Percentiles rank a stretch among this genome's conserved stretches.
These are phyloP conservation scores for Parelbella ahira DNA, from an alignment of 2,888 invertebrate species.

Conservation along the genomic window DNA sequence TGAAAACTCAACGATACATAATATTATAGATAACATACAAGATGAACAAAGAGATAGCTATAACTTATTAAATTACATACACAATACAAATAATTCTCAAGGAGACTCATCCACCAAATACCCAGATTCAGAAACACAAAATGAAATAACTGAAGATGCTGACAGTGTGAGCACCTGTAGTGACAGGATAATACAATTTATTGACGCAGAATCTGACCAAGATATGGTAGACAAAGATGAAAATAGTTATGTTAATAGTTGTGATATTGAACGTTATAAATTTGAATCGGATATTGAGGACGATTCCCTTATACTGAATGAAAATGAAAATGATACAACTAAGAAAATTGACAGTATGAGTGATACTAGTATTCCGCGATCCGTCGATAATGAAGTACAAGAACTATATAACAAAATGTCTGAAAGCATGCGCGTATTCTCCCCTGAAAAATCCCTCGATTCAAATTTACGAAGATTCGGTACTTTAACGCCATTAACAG, in stretches of 20 bases:
- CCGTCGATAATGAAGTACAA: slow-evolving; percentile 54
- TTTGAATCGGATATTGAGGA: slow-evolving; percentile 54
- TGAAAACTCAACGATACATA: neutral
- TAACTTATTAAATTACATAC: neutral
- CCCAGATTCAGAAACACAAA: slow-evolving; percentile 40
- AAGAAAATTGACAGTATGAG: slow-evolving; percentile 34
- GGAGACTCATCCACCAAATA: slow-evolving; percentile 52
- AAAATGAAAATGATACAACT: slow-evolving; percentile 25
- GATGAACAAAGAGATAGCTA: no score
- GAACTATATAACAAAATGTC: slow-evolving; percentile 56
- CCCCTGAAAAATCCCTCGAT: slow-evolving; percentile 34
- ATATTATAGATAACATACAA: neutral
- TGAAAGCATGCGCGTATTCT: slow-evolving; percentile 41
- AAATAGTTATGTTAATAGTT: slow-evolving; percentile 32
- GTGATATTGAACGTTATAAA: slow-evolving; percentile 40
- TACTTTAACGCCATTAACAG: slow-evolving; percentile 59
- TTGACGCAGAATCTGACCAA: slow-evolving; percentile 41
- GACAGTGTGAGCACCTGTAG: slow-evolving; percentile 21
- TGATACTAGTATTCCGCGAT: slow-evolving; percentile 47
- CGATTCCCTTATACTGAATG: slow-evolving; percentile 56
- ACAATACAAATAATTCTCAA: slow-evolving; percentile 4
- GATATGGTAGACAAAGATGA: slow-evolving; percentile 33
- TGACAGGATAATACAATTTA: slow-evolving; percentile 30
- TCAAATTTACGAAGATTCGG: slow-evolving; percentile 39
- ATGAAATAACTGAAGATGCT: slow-evolving; percentile 31